Percentiles rank a stretch among this genome's conserved stretches.
These are phyloP conservation scores for Caenorhabditis briggsae DNA, from an alignment of 1,140 invertebrate species.

Conservation along the genomic window DNA sequence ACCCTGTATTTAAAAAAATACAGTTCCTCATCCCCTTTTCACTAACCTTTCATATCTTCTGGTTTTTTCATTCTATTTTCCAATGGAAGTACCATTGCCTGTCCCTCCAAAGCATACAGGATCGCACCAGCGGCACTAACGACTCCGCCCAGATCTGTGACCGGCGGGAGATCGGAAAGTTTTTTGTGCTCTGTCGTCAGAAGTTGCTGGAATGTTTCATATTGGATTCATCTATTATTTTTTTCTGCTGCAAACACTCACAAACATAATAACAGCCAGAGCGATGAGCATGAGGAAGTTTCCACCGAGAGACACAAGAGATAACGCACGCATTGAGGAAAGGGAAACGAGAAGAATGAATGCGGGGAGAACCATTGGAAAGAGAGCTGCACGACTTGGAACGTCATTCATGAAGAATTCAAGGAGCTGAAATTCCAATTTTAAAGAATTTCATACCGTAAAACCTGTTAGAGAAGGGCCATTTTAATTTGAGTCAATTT, in stretches of 20 bases:
- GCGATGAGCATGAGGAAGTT: conserved; percentile 72
- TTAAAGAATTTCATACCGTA: too few relatives aligned
- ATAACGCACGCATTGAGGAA: conserved; percentile 61
- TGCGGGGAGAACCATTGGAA: conserved; percentile 59
- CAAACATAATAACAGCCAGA: conserved; percentile 72
- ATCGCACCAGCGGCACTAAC: conserved; percentile 72
- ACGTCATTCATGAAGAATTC: conserved; percentile 60
- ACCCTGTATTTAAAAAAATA: neutral
- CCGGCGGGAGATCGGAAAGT: conserved; percentile 65
- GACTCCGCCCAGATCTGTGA: conserved; percentile 72
- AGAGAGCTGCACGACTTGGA: conserved; percentile 29
- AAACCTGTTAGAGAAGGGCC: too few relatives aligned
- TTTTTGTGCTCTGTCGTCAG: conserved; percentile 67
- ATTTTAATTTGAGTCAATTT: too few relatives aligned
- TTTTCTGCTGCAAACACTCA: conserved; percentile 56
- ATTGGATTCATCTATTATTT: neutral
- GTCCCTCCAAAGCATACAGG: conserved; percentile 75
- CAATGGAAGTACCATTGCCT: conserved; percentile 75
- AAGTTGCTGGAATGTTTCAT: conserved; percentile 68
- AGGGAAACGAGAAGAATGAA: conserved; percentile 63
- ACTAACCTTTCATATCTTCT: conserved; percentile 71
- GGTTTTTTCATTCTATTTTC: conserved; percentile 73
- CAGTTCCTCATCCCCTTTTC: neutral
- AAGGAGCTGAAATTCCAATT: conserved; percentile 59
- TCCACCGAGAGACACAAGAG: conserved; percentile 63